Evolutionary conservation across 2,113 vertebrate genomes (phyloP), one percentile per base, ranked within the genome.

Genomic region (Amia ocellicauda): DNA sequence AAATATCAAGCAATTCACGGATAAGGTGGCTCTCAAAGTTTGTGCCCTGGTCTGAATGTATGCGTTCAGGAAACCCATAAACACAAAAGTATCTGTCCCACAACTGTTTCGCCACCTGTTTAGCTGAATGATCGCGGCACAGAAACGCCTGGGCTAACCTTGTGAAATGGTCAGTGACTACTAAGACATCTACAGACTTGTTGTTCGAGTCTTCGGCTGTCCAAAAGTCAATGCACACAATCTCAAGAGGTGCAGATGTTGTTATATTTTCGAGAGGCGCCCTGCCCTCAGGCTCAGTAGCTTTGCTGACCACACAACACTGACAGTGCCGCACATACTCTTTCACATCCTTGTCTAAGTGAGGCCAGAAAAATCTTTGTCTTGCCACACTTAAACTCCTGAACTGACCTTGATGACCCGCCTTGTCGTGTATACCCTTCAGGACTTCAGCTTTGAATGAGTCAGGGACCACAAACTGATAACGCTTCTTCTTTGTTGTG

Each of bases 21-120:
- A 68, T 68, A 40, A 63, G 22, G 19, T 68, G 45, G 16, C 68
- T 66, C 55, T 69, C 56, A 19, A 69, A 69, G 20, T 60, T 69
- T 1, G 42, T 40, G 14, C 56, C 62, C 14, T 66, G 55, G 10
- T 66, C 68, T 20, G 67, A 64, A 16, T 60, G 62, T 9, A 70
- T 66, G 3, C 63, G 42, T 26, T 66, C 42, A 17, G 57, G 67
- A 24, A 69, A 64, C 13, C 60, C 42, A 45, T 69, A 59, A 19
- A 27, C 17, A 8, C 28, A 69, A 20, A 69, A 69, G 9, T 19
- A 58, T 9, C 28, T 51, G n/a, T 58, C 67, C 60, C 53, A 63
- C 10, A 66, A 29, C 13, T 60, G 45, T n/a, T 31, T 2, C 1
- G 52, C 67, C 1, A 69, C 52, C 3, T 63, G 67, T 42, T 60